These are phyloP conservation scores for Drosophila acutilabella DNA, from an alignment of 2,888 invertebrate species.

Conservation along the genomic window DNA sequence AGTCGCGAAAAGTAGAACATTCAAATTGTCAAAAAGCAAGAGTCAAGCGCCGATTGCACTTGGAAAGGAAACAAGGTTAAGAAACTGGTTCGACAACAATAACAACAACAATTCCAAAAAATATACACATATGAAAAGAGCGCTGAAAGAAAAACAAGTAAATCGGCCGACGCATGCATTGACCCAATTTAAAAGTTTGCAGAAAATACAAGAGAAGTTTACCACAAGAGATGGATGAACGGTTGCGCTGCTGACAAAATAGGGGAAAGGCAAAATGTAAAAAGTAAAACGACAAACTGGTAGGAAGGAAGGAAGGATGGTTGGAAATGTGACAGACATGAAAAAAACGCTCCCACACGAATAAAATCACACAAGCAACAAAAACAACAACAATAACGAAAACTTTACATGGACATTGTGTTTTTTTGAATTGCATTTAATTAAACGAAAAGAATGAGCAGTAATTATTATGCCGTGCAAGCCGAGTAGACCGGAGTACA, in stretches of 20 bases:
- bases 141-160: constrained; percentile 39
- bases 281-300: constrained; percentile 31
- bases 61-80: constrained; percentile 75
- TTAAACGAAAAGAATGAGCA: constrained; percentile 42
- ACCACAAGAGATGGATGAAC: constrained; percentile 39
- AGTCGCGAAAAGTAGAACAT: constrained; percentile 61
- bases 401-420: constrained; percentile 23
- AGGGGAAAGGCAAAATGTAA: constrained; percentile 36
- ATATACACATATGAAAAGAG: constrained; percentile 25
- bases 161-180: constrained; percentile 60
- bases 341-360: constrained; percentile 35
- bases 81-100: constrained; percentile 71
- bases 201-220: constrained; percentile 38
- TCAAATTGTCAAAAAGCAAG: constrained; percentile 69
- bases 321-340: constrained; percentile 17
- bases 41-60: constrained; percentile 71
- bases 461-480: constrained; percentile 44
- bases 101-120: constrained; percentile 39
- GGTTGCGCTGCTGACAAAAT: constrained; percentile 37
- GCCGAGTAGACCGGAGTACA: constrained; percentile 8
- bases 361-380: constrained; percentile 19
- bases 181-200: constrained; percentile 69
- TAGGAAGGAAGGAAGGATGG: constrained; percentile 1
- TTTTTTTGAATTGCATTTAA: constrained; percentile 47
- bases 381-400: constrained; percentile 8